phyloP scores from a whole-genome alignment of 2,888 invertebrate species.

The Amblyjoppa fuscipennis region DNA sequence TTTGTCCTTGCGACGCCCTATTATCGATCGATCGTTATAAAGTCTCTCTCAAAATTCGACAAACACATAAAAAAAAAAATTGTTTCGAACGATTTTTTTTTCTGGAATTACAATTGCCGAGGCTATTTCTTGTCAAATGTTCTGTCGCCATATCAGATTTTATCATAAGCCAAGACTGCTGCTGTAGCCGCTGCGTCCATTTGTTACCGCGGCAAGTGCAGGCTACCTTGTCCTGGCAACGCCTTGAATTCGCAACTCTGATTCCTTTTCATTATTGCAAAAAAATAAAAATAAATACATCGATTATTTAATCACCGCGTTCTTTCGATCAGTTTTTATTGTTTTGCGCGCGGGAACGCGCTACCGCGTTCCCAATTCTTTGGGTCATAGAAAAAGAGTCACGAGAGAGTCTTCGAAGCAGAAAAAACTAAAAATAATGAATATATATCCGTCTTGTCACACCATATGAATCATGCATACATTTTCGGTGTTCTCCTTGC shows the following conservation, averaged over 20 bases:
- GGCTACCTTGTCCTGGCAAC: conserved; percentile 81
- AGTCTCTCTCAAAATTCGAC: neutral
- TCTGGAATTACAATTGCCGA: conserved; percentile 24
- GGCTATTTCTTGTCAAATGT: conserved; percentile 79
- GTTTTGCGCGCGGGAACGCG: conserved; percentile 29
- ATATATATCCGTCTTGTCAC: conserved; percentile 40
- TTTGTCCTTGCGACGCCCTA: conserved; percentile 8
- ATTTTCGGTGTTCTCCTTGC: conserved; percentile 84
- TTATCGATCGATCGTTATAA: neutral
- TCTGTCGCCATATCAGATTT: conserved; percentile 69
- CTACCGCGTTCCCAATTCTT: neutral
- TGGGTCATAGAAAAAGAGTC: neutral
- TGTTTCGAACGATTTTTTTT: conserved; percentile 13
- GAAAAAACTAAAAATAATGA: conserved; percentile 16
- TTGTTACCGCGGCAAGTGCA: conserved; percentile 80
- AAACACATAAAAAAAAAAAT: neutral
- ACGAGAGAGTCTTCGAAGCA: conserved; percentile 9
- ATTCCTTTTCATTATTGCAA: conserved; percentile 32
- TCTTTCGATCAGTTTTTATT: conserved; percentile 12
- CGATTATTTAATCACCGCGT: conserved; percentile 13
- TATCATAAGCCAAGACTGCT: conserved; percentile 68
- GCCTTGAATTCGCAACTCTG: conserved; percentile 67
- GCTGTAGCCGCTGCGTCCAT: conserved; percentile 81
- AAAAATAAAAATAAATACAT: conserved; percentile 16
- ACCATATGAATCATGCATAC: conserved; percentile 75